Evolutionary conservation across 2,888 invertebrate genomes (phyloP).

Genomic region (Conistra vaccinii): DNA sequence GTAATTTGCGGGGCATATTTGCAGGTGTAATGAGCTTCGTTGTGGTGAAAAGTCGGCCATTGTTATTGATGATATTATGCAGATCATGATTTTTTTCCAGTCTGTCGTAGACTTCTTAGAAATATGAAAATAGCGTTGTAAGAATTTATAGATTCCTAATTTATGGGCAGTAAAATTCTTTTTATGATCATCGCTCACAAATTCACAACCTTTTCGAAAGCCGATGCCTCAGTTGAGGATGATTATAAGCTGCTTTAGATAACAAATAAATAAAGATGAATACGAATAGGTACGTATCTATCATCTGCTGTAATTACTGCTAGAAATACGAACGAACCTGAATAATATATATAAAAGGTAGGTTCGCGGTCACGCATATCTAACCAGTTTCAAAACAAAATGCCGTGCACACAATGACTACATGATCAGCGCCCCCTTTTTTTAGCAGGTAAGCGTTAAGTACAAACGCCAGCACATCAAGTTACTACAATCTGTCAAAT

Average conservation of each 20-base stretch:
- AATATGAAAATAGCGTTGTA: neutral
- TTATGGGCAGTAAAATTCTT: no score
- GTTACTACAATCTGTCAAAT: no score
- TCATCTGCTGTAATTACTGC: no score
- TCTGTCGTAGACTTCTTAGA: neutral
- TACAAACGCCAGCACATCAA: no score
- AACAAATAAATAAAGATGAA: neutral
- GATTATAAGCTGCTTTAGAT: neutral
- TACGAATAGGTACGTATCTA: neutral
- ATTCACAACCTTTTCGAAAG: neutral
- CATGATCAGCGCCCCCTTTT: no score
- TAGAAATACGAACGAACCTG: neutral
- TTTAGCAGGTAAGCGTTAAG: no score
- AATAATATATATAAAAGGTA: no score
- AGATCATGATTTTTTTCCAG: neutral
- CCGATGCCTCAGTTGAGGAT: no score
- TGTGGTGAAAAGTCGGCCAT: neutral
- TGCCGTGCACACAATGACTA: no score
- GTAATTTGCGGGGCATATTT: slow-evolving; percentile 51
- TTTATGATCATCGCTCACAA: neutral
- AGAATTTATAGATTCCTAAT: neutral
- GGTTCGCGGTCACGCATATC: no score
- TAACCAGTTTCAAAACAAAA: no score
- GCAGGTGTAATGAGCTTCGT: slow-evolving; percentile 21
- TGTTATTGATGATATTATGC: no score